phyloP scores from a whole-genome alignment of 2,888 invertebrate genomes.

The Mesorhabditis spiculigera region DNA sequence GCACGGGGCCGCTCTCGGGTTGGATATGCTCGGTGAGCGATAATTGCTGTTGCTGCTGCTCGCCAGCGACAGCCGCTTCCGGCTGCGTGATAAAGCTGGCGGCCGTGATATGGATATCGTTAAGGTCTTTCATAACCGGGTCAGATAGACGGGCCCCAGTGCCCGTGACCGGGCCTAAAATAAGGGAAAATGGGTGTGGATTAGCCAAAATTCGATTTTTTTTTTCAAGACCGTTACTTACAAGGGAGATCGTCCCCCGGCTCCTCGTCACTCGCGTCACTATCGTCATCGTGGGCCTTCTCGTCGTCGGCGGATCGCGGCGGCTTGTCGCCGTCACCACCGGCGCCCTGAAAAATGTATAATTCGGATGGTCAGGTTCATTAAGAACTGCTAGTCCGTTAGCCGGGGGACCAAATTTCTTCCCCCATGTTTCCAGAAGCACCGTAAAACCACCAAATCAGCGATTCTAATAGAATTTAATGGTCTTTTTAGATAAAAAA shows the following conservation, averaged over 20 bases:
- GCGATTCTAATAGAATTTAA: too few relatives aligned
- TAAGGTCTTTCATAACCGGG: not conserved
- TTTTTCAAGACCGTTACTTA: constrained; percentile 28
- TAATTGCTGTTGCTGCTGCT: too few relatives aligned
- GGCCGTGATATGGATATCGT: constrained; percentile 6
- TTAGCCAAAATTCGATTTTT: constrained; percentile 9
- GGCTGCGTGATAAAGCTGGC: not conserved
- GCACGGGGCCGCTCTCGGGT: too few relatives aligned
- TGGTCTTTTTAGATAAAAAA: too few relatives aligned
- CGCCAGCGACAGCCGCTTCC: not conserved
- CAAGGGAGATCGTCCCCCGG: constrained; percentile 47
- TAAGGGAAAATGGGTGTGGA: not conserved
- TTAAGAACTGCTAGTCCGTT: too few relatives aligned
- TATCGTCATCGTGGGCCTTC: constrained; percentile 58
- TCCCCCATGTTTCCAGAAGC: too few relatives aligned
- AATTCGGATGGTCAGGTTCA: not conserved
- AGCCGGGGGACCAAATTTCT: too few relatives aligned
- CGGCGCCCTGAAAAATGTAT: too few relatives aligned
- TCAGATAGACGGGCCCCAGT: not conserved
- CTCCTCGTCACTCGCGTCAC: constrained; percentile 57
- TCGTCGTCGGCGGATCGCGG: constrained; percentile 31
- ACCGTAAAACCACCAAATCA: too few relatives aligned
- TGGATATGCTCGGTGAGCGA: too few relatives aligned
- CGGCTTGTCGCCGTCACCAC: constrained; percentile 17
- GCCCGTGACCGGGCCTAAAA: too few relatives aligned